Evolutionary conservation across 2,888 invertebrate species (phyloP), one percentile per base, ranked within the genome.

Genomic region (Nymphalis urticae): DNA sequence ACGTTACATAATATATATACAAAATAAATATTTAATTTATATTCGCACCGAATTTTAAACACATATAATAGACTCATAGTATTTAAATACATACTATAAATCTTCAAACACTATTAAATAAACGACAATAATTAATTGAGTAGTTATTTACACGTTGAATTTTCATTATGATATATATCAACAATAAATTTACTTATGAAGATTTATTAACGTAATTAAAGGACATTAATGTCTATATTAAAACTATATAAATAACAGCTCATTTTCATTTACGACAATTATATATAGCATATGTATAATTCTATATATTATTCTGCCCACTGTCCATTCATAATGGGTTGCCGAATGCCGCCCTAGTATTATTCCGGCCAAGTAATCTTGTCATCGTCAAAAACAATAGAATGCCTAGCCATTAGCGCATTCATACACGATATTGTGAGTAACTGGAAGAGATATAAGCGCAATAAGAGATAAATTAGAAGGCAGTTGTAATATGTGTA

Each of bases 291-390:
- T 42, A 42, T 42, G 13, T 42, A 42, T 42, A 13, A 42, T 42
- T 13, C 42, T 42, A 42, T 42, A 42, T 42, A 42, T 42, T 68
- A 56, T n/a, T 58, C 58, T 65, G 67, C 59, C 68, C 74, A 74
- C 56, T 65, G 59, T 66, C 56, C 67, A 68, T 42, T 48, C 54
- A 63, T 71, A 62, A 64, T 63, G 64, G 70, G 72, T 73, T 74
- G 75, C 79, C 80, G 67, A 83, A 82, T 81, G 78, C 79, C 78
- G 76, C 77, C 80, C 79, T 71, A 75, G 81, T 76, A 82, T 90
- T 90, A 88, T 90, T 90, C 89, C 89, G 86, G 89, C 75, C 86
- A 89, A 87, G 82, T 89, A 85, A 85, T 89, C 85, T 79, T 82
- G 81, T 87, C 86, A 89, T 87, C 84, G 85, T 81, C 87, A 82